Conservation (phyloP, 2,797 vertebrate species). For the Chaetodon trifasciatus region DNA sequence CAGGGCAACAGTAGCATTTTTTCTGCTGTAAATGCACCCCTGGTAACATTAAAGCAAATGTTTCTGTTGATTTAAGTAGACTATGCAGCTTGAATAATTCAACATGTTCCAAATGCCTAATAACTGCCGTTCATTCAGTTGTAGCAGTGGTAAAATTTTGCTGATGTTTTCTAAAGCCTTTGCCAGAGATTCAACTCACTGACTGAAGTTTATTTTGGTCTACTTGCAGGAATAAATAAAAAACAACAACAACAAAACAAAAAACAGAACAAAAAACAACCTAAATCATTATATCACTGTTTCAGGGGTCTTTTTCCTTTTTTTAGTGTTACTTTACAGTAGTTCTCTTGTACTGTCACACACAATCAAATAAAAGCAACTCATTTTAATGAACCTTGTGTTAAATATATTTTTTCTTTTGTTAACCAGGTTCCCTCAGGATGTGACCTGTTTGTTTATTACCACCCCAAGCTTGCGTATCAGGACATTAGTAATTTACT, state of each 20-base stretch:
- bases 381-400: neutral
- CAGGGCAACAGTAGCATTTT: conserved; percentile 2
- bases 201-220: conserved; percentile 42
- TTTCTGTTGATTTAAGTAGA: conserved; percentile 63
- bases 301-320: conserved; percentile 25
- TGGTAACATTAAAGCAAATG: conserved; percentile 58
- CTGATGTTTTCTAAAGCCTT: conserved; percentile 60
- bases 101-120: conserved; percentile 59
- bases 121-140: conserved; percentile 56
- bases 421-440: conserved; percentile 34
- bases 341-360: conserved; percentile 14
- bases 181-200: conserved; percentile 37
- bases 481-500: conserved; percentile 73
- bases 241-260: neutral
- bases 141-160: conserved; percentile 45
- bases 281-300: conserved; percentile 35
- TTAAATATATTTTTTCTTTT: conserved; percentile 15
- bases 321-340: neutral
- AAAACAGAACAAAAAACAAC: neutral
- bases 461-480: conserved; percentile 34
- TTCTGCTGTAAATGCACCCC: conserved; percentile 16
- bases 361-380: conserved; percentile 30
- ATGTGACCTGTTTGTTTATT: conserved; percentile 61
- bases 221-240: conserved; percentile 42
- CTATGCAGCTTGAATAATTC: conserved; percentile 73